Percentiles rank a stretch among this genome's conserved stretches.
These are phyloP conservation scores for Drosophila anomalipes DNA, from an alignment of 2,888 invertebrate species.

Conservation along the genomic window DNA sequence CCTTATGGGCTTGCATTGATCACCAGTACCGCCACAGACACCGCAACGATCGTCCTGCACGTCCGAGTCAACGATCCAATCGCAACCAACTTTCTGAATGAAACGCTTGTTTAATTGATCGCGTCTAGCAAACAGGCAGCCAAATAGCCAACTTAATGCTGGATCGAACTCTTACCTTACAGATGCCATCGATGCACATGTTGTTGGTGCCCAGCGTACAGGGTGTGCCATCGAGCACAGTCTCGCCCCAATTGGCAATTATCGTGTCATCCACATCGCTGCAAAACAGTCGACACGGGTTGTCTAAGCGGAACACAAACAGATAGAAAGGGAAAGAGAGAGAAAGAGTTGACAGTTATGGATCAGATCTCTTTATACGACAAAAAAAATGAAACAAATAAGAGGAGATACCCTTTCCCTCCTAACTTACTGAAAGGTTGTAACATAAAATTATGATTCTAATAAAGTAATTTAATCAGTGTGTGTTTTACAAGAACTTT, in stretches of 20 bases:
- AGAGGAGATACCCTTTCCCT: background rate
- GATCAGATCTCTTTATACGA: background rate
- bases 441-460: background rate
- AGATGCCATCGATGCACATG: constrained; percentile 93
- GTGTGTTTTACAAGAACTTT: background rate
- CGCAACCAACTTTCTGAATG: constrained; percentile 94
- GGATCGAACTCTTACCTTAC: constrained; percentile 87
- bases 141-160: background rate
- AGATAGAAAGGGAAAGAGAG: no score
- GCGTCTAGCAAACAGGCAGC: constrained; percentile 8
- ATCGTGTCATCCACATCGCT: constrained; percentile 90
- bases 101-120: constrained; percentile 81
- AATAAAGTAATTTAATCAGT: background rate
- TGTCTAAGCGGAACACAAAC: constrained; percentile 85
- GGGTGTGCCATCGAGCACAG: constrained; percentile 93
- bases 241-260: constrained; percentile 91
- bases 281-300: constrained; percentile 93
- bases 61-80: constrained; percentile 93
- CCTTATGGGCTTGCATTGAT: constrained; percentile 90
- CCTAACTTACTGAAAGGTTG: background rate
- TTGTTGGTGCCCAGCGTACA: constrained; percentile 93
- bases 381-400: background rate
- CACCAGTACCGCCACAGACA: constrained; percentile 93
- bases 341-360: background rate
- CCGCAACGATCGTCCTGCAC: constrained; percentile 94